phyloP scores from a whole-genome alignment of 2,113 vertebrate genomes.

The Clarias batrachus region DNA sequence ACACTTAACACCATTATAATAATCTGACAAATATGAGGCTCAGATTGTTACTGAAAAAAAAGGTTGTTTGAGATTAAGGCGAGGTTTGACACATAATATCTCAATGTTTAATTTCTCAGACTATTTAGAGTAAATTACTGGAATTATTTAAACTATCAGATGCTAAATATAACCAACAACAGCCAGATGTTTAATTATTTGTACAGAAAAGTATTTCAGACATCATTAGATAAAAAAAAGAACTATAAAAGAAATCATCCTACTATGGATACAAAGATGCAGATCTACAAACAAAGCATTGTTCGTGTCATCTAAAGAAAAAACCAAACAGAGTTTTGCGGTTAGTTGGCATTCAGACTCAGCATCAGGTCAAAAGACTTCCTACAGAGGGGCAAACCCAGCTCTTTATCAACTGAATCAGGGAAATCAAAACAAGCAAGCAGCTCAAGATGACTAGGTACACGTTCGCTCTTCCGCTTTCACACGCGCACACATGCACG shows the following conservation, averaged over 20 bases:
- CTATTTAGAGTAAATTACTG: neutral
- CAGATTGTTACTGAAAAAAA: neutral
- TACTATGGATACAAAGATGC: neutral
- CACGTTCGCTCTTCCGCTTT: neutral
- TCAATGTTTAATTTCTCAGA: neutral
- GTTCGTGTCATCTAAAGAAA: constrained; percentile 7
- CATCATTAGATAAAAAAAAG: neutral
- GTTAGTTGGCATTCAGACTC: neutral
- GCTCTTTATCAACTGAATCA: neutral
- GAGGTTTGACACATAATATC: no score
- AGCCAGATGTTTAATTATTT: neutral
- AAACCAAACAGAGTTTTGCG: neutral
- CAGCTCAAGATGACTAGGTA: neutral
- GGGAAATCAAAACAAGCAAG: neutral
- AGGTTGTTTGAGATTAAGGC: neutral
- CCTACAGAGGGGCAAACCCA: neutral
- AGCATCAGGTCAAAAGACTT: neutral
- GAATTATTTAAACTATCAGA: neutral
- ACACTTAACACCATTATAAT: neutral
- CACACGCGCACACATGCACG: neutral
- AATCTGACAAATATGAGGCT: neutral
- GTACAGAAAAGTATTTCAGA: neutral
- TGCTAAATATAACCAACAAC: neutral
- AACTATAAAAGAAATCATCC: no score
- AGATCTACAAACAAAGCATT: neutral